Evolutionary conservation across 1,140 invertebrate genomes (phyloP).

Genomic region (Diorhabda carinulata): DNA sequence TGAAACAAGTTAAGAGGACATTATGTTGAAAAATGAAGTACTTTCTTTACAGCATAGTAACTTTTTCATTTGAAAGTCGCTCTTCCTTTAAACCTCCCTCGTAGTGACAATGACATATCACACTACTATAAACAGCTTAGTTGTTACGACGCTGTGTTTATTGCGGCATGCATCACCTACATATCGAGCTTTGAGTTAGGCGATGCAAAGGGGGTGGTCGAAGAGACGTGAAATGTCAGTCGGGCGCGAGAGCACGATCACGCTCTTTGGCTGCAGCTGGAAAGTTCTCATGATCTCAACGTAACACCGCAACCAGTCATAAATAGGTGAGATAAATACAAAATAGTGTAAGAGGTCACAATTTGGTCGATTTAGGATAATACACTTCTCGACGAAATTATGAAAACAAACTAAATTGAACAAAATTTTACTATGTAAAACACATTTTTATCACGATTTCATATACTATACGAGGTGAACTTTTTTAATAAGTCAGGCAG

Average conservation of each 20-base stretch:
- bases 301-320: conserved; percentile 18
- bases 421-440: too few relatives aligned
- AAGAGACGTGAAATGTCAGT: conserved; percentile 28
- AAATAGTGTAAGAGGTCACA: conserved; percentile 22
- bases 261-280: conserved; percentile 34
- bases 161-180: conserved; percentile 1
- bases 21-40: too few relatives aligned
- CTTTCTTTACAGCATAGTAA: too few relatives aligned
- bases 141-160: background rate
- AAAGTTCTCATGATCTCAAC: conserved; percentile 30
- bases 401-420: too few relatives aligned
- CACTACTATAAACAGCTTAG: background rate
- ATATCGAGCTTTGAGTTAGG: background rate
- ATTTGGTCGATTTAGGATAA: background rate
- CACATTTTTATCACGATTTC: too few relatives aligned
- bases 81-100: too few relatives aligned
- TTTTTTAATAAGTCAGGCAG: too few relatives aligned
- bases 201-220: background rate
- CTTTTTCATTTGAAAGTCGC: too few relatives aligned
- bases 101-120: too few relatives aligned
- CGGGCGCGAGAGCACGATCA: conserved; percentile 30
- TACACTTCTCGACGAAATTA: too few relatives aligned
- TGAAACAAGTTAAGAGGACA: too few relatives aligned
- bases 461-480: too few relatives aligned
- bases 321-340: conserved; percentile 30